phyloP scores from a whole-genome alignment of 2,113 vertebrate species.

The Burhinus bistriatus region DNA sequence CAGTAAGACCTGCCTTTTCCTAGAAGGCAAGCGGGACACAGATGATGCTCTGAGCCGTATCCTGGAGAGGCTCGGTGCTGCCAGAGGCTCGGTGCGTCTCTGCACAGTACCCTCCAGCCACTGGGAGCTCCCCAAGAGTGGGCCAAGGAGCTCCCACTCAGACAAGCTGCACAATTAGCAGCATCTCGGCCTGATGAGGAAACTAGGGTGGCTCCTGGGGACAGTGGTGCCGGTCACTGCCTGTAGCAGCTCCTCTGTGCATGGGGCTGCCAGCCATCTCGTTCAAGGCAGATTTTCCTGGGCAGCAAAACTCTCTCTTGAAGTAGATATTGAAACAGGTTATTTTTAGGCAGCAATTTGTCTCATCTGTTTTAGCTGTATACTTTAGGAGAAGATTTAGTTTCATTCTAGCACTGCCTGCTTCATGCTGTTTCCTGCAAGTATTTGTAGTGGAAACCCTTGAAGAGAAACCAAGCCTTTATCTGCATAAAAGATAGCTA shows the following conservation, averaged over 20 bases:
- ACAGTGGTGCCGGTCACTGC: background rate
- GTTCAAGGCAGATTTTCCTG: background rate
- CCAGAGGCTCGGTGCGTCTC: too few relatives aligned
- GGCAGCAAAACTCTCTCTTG: background rate
- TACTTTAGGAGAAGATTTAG: background rate
- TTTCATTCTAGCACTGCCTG: background rate
- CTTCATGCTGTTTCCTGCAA: background rate
- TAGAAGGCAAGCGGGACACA: background rate
- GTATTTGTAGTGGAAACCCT: background rate
- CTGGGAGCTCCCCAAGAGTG: background rate
- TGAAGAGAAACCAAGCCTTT: background rate
- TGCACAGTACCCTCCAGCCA: accelerated
- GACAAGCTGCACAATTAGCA: background rate
- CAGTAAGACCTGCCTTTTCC: background rate
- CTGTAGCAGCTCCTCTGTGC: background rate
- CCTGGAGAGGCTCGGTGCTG: background rate
- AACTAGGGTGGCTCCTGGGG: background rate
- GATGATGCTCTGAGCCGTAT: background rate
- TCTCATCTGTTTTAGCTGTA: background rate
- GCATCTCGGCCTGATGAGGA: background rate
- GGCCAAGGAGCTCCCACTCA: accelerated
- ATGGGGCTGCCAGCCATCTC: background rate
- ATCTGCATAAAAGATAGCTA: background rate
- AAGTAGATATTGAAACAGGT: background rate
- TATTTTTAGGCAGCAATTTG: background rate